These are phyloP conservation scores for Apodemia zela DNA, from an alignment of 2,888 invertebrate species.

Conservation along the genomic window DNA sequence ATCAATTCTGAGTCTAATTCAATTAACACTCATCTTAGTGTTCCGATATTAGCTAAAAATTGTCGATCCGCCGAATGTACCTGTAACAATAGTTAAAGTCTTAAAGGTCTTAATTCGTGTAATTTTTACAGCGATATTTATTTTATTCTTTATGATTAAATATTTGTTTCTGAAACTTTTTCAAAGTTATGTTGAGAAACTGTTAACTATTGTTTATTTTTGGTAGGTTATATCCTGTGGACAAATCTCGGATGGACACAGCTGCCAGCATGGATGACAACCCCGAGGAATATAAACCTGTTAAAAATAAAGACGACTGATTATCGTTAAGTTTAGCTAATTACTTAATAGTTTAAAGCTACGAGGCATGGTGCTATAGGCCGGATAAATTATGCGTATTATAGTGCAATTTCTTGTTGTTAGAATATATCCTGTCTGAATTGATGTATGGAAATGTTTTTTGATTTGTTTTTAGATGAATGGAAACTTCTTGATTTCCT, in stretches of 20 bases:
- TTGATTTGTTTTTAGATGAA: not conserved
- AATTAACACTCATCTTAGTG: too few relatives aligned
- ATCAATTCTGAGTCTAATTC: too few relatives aligned
- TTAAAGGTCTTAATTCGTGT: too few relatives aligned
- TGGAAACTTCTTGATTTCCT: not conserved
- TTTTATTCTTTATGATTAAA: too few relatives aligned
- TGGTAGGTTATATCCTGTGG: slow-evolving; percentile 94
- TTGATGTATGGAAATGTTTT: not conserved
- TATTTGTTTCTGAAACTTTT: too few relatives aligned
- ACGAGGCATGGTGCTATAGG: slow-evolving; percentile 28
- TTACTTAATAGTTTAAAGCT: slow-evolving; percentile 17
- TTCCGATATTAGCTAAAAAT: too few relatives aligned
- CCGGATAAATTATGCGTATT: slow-evolving; percentile 9
- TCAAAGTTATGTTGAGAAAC: too few relatives aligned
- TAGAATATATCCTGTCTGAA: not conserved
- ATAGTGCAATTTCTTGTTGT: slow-evolving; percentile 14
- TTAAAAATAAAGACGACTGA: slow-evolving; percentile 56
- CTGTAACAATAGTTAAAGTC: too few relatives aligned
- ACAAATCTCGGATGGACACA: slow-evolving; percentile 90
- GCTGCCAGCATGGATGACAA: slow-evolving; percentile 76
- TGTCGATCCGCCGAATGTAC: too few relatives aligned
- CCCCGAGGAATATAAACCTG: slow-evolving; percentile 51
- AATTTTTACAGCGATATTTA: too few relatives aligned
- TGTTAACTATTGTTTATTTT: not conserved
- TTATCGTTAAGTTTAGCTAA: slow-evolving; percentile 14